A percentile compares a stretch with the other conserved stretches of the same genome.
These are phyloP conservation scores for Pachliopta kotzebuea DNA, from an alignment of 2,888 invertebrate species.

Conservation along the genomic window DNA sequence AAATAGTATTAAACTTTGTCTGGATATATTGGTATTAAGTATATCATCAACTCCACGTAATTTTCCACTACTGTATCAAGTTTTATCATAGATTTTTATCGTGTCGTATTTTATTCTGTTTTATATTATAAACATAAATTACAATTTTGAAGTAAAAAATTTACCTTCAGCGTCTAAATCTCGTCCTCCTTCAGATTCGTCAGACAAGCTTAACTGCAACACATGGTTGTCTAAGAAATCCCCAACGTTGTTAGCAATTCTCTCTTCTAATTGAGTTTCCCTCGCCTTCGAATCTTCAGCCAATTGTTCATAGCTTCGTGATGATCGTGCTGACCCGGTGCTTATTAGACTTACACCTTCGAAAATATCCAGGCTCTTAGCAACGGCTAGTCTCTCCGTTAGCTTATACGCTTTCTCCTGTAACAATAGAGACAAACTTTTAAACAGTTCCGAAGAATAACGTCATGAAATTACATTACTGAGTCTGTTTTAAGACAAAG, in stretches of 20 bases:
- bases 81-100: too few relatives aligned
- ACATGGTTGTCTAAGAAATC: constrained; percentile 73
- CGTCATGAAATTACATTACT: too few relatives aligned
- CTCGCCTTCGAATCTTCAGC: constrained; percentile 68
- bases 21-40: too few relatives aligned
- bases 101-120: too few relatives aligned
- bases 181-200: constrained; percentile 60
- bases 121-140: too few relatives aligned
- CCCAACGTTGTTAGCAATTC: constrained; percentile 66
- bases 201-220: constrained; percentile 67
- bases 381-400: constrained; percentile 79
- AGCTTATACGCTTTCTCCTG: constrained; percentile 82
- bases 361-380: constrained; percentile 72
- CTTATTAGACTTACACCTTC: constrained; percentile 77
- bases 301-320: constrained; percentile 68
- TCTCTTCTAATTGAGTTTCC: constrained; percentile 67
- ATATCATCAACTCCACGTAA: too few relatives aligned
- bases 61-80: too few relatives aligned
- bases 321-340: constrained; percentile 72
- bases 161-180: constrained; percentile 74
- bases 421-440: constrained; percentile 32
- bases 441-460: too few relatives aligned
- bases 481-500: too few relatives aligned
- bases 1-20: too few relatives aligned
- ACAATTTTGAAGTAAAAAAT: not conserved